Percentiles rank a stretch among this genome's conserved stretches.
These are phyloP conservation scores for Dermochelys coriacea DNA, from an alignment of 2,797 vertebrate genomes.

Conservation along the genomic window DNA sequence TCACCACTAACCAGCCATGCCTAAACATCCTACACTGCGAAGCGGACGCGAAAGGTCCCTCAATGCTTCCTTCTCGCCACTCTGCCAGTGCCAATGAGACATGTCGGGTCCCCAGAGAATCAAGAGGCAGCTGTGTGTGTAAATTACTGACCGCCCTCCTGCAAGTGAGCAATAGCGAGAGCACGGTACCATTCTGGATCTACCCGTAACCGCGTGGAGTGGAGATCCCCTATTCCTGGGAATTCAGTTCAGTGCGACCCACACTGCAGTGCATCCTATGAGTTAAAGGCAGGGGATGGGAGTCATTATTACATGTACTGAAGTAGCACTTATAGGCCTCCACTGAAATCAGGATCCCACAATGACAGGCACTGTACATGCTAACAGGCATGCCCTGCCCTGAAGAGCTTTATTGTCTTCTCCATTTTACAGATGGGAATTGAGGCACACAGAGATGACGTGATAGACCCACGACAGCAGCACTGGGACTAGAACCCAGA, in stretches of 20 bases:
- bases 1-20: neutral
- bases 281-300: neutral
- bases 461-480: neutral
- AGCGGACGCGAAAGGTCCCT: too few species aligned
- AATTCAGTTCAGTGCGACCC: neutral
- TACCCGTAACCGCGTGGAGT: neutral
- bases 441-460: neutral
- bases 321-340: neutral
- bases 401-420: neutral
- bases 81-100: neutral
- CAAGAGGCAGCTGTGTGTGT: neutral
- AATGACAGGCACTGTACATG: neutral
- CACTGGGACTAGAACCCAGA: too few species aligned
- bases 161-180: neutral
- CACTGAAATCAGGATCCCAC: neutral
- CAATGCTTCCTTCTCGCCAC: neutral
- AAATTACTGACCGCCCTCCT: neutral
- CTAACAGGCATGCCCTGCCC: neutral
- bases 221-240: neutral
- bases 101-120: neutral
- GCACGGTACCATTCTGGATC: neutral
- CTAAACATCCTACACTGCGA: too few species aligned
- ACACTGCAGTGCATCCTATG: too few species aligned
- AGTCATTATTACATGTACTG: neutral
- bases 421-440: neutral